phyloP scores from a whole-genome alignment of 2,113 vertebrate genomes.

The Numida meleagris region DNA sequence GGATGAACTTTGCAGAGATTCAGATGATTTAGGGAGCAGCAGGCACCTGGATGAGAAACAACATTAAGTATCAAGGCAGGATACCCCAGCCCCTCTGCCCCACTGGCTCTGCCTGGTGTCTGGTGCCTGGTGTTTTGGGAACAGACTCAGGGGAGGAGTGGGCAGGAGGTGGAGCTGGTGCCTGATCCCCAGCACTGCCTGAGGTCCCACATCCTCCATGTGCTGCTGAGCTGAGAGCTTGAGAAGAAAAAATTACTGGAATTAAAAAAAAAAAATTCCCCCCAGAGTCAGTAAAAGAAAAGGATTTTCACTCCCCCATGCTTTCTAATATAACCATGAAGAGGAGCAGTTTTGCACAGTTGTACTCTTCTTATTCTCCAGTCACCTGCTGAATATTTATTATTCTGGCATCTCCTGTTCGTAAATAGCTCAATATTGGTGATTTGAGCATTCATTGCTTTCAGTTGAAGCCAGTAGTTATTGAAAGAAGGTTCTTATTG shows the following conservation, averaged over 20 bases:
- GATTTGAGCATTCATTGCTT: neutral
- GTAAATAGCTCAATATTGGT: slow-evolving; percentile 10
- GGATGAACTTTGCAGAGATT: neutral
- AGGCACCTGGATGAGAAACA: neutral
- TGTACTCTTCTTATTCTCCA: neutral
- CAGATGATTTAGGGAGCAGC: neutral
- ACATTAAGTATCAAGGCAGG: neutral
- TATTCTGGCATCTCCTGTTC: neutral
- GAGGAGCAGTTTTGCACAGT: neutral
- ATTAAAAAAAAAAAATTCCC: neutral
- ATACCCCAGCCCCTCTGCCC: rapidly evolving
- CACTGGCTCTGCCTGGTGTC: rapidly evolving
- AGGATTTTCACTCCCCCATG: neutral
- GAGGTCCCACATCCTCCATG: neutral
- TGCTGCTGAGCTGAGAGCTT: neutral
- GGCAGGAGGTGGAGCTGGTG: neutral
- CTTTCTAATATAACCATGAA: slow-evolving; percentile 4
- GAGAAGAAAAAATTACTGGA: neutral
- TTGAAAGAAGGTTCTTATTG: slow-evolving; percentile 13
- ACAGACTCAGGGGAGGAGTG: rapidly evolving
- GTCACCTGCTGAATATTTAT: slow-evolving; percentile 35
- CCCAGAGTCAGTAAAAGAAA: neutral
- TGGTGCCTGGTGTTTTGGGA: rapidly evolving
- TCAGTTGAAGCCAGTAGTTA: slow-evolving; percentile 22
- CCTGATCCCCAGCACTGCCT: neutral